Evolutionary conservation across 1,140 invertebrate species (phyloP).

Genomic region (silkworm (Bombyx mori)): DNA sequence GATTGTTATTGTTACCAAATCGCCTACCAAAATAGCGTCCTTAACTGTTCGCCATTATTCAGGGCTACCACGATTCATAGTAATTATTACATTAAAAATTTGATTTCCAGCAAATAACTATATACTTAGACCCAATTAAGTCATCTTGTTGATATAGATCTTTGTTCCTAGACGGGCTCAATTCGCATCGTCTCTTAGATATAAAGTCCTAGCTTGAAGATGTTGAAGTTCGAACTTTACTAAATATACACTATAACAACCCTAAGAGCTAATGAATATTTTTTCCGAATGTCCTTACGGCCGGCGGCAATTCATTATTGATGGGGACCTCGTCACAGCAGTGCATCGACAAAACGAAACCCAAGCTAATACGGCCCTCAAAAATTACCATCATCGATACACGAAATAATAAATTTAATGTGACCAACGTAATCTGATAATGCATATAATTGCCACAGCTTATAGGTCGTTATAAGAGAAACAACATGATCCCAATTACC

Average conservation of each 20-base stretch:
- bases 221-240: too few relatives aligned
- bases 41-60: too few relatives aligned
- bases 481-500: too few relatives aligned
- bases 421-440: slow-evolving; percentile 20
- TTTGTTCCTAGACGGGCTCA: too few relatives aligned
- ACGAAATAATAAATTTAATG: slow-evolving; percentile 12
- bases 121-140: too few relatives aligned
- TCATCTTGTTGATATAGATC: too few relatives aligned
- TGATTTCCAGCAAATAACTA: too few relatives aligned
- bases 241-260: background rate
- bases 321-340: slow-evolving; percentile 19
- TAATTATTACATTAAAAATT: too few relatives aligned
- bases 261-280: slow-evolving; percentile 18
- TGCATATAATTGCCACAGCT: slow-evolving; percentile 17
- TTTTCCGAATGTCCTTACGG: slow-evolving; percentile 12
- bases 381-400: slow-evolving; percentile 12
- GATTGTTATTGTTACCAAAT: background rate
- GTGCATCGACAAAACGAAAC: slow-evolving; percentile 4
- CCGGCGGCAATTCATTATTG: slow-evolving; percentile 16
- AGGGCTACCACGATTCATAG: too few relatives aligned
- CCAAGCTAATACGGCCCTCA: background rate
- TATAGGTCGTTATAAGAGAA: background rate
- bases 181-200: too few relatives aligned
- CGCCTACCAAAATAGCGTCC: background rate
- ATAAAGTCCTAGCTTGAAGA: too few relatives aligned